A percentile compares a stretch with the other conserved stretches of the same genome.
Evolutionary conservation across 2,888 invertebrate species (phyloP).

Genomic region (Molanna angustata): DNA sequence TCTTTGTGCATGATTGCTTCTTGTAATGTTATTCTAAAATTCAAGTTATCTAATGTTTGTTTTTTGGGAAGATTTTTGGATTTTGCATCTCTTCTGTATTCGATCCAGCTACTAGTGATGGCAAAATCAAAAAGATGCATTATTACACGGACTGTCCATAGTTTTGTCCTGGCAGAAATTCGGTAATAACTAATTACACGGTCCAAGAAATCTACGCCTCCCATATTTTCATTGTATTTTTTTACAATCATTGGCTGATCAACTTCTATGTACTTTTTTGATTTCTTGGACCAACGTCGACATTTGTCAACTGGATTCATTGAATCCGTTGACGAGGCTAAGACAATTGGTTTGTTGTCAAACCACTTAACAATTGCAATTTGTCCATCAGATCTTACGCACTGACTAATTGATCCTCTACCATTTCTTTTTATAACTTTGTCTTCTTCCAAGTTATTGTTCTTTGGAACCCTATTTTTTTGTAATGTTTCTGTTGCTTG

Average conservation of each 20-base stretch:
- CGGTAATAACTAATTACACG: background rate
- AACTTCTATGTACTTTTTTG: background rate
- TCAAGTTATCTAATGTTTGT: too few species aligned
- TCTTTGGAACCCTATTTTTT: constrained; percentile 1
- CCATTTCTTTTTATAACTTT: background rate
- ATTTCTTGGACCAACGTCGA: background rate
- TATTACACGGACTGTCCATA: background rate
- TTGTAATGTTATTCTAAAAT: too few species aligned
- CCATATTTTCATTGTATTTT: constrained; percentile 1
- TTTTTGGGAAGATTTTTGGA: background rate
- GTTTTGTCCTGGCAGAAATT: background rate
- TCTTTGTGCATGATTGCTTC: too few species aligned
- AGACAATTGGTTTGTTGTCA: background rate
- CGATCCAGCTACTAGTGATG: background rate
- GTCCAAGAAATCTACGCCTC: background rate
- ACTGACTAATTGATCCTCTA: background rate
- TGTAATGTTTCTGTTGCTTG: background rate
- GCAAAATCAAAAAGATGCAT: constrained; percentile 2
- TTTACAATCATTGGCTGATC: background rate
- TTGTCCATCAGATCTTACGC: background rate
- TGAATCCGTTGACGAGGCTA: background rate
- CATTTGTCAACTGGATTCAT: background rate
- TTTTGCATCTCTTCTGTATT: background rate
- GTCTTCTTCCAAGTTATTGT: background rate
- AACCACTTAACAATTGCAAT: constrained; percentile 3